Evolutionary conservation across 2,797 vertebrate species (phyloP).

Genomic region (Buceros bicornis): DNA sequence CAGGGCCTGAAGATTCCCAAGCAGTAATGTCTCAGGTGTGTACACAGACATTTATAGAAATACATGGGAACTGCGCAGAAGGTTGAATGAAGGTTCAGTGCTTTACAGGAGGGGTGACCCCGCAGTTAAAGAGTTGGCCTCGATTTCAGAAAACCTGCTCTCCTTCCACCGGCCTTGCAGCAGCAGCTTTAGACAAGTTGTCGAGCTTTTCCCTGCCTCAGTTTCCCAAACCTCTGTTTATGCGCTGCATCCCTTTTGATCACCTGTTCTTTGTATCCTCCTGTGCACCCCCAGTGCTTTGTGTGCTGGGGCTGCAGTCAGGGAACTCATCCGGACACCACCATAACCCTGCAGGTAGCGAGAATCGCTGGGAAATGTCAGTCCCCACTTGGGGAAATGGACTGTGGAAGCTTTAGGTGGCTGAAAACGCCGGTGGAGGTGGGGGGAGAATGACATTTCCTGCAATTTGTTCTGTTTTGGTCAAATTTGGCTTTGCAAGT

Average conservation of each 20-base stretch:
- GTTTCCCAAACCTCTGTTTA: neutral
- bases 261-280: neutral
- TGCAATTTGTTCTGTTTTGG: neutral
- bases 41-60: neutral
- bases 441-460: neutral
- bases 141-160: neutral
- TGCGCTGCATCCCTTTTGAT: neutral
- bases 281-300: neutral
- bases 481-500: neutral
- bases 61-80: neutral
- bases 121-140: neutral
- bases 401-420: neutral
- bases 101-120: neutral
- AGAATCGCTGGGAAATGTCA: neutral
- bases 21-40: neutral
- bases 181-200: neutral
- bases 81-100: neutral
- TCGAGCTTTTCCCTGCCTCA: neutral
- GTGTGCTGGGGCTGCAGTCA: rapidly evolving
- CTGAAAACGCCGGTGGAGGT: neutral
- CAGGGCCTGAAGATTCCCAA: conserved; percentile 16
- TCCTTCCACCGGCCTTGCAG: rapidly evolving
- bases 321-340: neutral
- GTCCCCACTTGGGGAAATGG: neutral
- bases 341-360: neutral